A percentile compares a stretch with the other conserved stretches of the same genome.
Evolutionary conservation across 2,888 invertebrate genomes (phyloP).

Genomic region (Xanthia icteritia): DNA sequence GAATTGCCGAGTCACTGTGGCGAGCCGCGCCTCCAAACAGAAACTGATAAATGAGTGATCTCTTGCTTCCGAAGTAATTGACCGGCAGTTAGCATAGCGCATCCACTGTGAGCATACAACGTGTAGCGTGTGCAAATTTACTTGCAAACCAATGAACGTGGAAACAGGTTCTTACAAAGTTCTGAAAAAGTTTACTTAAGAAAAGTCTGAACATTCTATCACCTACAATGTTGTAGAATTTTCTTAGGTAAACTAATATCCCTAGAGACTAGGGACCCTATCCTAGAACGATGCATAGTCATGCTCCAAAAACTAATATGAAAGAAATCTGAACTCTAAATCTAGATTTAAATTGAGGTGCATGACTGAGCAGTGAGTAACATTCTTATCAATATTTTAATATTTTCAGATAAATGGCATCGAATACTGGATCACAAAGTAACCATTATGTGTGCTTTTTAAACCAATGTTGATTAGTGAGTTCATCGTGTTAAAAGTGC

Average conservation of each 20-base stretch:
- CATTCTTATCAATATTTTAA: not conserved
- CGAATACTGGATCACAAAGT: not conserved
- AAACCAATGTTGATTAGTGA: not conserved
- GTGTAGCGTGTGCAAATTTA: slow-evolving; percentile 15
- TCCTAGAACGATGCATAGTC: not conserved
- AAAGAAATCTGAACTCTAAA: slow-evolving; percentile 4
- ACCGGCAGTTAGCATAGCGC: slow-evolving; percentile 26
- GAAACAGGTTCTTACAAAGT: slow-evolving; percentile 8
- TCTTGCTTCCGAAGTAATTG: not conserved
- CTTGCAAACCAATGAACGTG: not conserved
- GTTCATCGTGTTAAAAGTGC: not conserved
- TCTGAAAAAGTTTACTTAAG: not conserved
- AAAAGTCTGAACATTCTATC: not conserved
- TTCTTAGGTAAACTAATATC: too few relatives aligned
- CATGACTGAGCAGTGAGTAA: not conserved
- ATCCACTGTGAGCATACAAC: not conserved
- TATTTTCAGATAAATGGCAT: not conserved
- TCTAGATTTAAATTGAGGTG: not conserved
- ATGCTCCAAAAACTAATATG: not conserved
- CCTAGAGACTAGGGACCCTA: not conserved
- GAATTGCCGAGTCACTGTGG: slow-evolving; percentile 33
- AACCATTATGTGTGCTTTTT: slow-evolving; percentile 4
- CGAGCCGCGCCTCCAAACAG: slow-evolving; percentile 29
- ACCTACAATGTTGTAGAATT: too few relatives aligned
- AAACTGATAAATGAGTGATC: slow-evolving; percentile 14